Percentiles rank a stretch among this genome's conserved stretches.
phyloP scores from a whole-genome alignment of 1,140 invertebrate species.

The Pseudomyrmex gracilis region DNA sequence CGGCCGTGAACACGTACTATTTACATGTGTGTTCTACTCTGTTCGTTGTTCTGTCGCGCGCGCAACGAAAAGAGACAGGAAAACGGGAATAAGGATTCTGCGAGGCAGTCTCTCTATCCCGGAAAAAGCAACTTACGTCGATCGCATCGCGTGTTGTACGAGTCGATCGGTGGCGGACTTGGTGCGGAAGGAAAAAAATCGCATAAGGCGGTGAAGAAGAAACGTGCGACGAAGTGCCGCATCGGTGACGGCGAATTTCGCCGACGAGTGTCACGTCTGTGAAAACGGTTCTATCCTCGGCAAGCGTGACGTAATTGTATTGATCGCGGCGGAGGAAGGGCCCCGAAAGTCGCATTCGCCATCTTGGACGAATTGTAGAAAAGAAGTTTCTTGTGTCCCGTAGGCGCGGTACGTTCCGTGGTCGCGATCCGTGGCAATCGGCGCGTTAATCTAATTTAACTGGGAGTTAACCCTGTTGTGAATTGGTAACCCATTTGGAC shows the following conservation, averaged over 20 bases:
- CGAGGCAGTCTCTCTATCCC: conserved; percentile 4
- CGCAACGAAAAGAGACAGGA: conserved; percentile 48
- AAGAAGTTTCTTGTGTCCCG: conserved; percentile 81
- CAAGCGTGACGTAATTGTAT: conserved; percentile 87
- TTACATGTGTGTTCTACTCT: conserved; percentile 3
- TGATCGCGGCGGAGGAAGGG: conserved; percentile 85
- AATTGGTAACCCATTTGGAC: conserved; percentile 89
- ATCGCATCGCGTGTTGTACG: neutral
- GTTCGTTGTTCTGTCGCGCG: conserved; percentile 56
- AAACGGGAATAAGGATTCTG: neutral
- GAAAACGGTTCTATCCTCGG: conserved; percentile 74
- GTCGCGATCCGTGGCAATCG: conserved; percentile 86
- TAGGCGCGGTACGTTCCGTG: conserved; percentile 79
- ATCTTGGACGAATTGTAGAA: conserved; percentile 86
- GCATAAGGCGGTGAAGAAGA: conserved; percentile 47
- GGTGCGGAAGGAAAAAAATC: neutral
- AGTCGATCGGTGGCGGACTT: neutral
- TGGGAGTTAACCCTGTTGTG: conserved; percentile 87
- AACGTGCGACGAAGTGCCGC: too few species aligned
- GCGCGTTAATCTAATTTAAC: conserved; percentile 84
- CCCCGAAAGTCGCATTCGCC: conserved; percentile 84
- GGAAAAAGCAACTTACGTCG: conserved; percentile 28
- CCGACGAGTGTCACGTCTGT: conserved; percentile 73
- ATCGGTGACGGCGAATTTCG: conserved; percentile 37
- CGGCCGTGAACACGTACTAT: neutral